Conservation (phyloP, 2,797 vertebrate species). For the Valencia hispanica region DNA sequence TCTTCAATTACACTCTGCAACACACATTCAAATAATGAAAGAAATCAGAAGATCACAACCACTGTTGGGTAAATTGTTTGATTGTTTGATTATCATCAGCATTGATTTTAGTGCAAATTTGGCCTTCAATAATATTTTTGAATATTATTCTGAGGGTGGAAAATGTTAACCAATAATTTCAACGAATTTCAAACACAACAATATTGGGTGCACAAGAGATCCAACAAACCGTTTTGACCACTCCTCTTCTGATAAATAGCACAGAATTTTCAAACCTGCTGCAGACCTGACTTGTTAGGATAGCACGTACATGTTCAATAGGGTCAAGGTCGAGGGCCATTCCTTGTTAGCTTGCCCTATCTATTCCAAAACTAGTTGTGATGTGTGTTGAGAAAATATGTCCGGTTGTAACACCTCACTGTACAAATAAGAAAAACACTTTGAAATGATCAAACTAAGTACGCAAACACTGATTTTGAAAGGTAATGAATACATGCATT, state of each 20-base stretch:
- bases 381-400: background rate
- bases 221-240: too few relatives aligned
- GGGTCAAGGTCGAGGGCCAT: background rate
- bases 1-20: slow-evolving; percentile 50
- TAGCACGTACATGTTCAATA: background rate
- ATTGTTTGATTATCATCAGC: background rate
- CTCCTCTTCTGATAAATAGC: background rate
- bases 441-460: background rate
- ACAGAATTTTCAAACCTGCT: background rate
- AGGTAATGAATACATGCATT: background rate
- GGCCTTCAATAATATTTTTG: background rate
- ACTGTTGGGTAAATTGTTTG: background rate
- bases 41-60: slow-evolving; percentile 14
- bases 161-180: background rate
- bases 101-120: background rate
- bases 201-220: background rate
- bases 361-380: background rate
- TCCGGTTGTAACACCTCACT: background rate
- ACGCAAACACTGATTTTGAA: background rate
- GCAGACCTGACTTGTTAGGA: background rate
- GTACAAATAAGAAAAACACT: background rate
- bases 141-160: background rate
- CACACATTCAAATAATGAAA: slow-evolving; percentile 31
- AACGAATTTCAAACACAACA: background rate
- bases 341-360: background rate